A percentile compares a stretch with the other conserved stretches of the same genome.
These are phyloP conservation scores for Burhinus oedicnemus DNA, from an alignment of 2,113 vertebrate species.

Conservation along the genomic window DNA sequence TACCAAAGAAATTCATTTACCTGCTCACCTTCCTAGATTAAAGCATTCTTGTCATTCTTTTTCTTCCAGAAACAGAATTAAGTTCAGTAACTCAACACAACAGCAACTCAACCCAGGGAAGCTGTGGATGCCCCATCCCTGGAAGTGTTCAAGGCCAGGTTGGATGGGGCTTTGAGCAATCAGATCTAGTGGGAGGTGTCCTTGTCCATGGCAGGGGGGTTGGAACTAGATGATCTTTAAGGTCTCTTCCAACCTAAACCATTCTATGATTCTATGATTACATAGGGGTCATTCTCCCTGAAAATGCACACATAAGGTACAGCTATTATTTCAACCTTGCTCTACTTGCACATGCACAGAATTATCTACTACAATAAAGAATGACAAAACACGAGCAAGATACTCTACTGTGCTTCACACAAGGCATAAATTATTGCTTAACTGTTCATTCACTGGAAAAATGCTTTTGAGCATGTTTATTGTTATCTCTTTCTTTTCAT, in stretches of 20 bases:
- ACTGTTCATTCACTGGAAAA: not conserved
- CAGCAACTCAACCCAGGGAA: no score
- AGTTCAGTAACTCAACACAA: not conserved
- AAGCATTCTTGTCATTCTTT: not conserved
- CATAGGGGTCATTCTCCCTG: not conserved
- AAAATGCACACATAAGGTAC: not conserved
- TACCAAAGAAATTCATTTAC: not conserved
- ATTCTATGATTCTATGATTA: no score
- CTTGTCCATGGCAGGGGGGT: no score
- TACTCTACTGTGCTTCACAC: not conserved
- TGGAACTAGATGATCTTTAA: no score
- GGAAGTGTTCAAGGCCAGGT: no score
- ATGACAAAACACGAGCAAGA: not conserved
- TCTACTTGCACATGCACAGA: not conserved
- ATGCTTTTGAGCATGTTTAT: not conserved
- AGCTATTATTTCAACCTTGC: not conserved
- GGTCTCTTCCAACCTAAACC: no score
- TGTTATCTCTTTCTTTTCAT: not conserved
- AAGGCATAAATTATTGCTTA: not conserved
- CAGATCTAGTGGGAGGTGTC: no score
- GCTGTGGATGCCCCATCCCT: no score
- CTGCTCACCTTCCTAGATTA: not conserved
- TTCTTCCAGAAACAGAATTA: not conserved
- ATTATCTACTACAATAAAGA: not conserved
- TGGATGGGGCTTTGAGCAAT: no score